Evolutionary conservation across 2,797 vertebrate species (phyloP), one percentile per base, ranked within the genome.

Genomic region (Manis javanica): DNA sequence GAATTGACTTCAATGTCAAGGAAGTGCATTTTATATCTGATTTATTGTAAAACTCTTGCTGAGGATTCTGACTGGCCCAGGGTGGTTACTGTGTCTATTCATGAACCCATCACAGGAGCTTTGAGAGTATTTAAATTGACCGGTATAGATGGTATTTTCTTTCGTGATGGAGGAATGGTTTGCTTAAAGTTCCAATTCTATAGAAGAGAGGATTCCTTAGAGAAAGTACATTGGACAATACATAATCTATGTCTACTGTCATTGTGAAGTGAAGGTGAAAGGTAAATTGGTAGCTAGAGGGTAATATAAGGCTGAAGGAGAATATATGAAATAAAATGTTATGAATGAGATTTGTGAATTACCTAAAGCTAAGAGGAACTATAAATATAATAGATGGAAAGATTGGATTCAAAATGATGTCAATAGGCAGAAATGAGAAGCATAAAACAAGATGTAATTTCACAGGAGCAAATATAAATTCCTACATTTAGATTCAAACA

Each of bases 341-440:
- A 49, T 85, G 42, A 87, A 77, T 95, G 72, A 93, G 90, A 87
- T 89, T 95, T 96, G 57, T 93, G 84, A 93, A 89, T 94, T 95
- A 90, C 66, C 87, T 87, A 87, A 85, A 90, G 51, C 72, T 89
- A 90, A 93, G 71, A 82, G 29, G 53, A 94, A 72, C 64, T 95
- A 77, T 95, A 96, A 94, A 96, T 87, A 94, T 15, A 91, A 91
- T 68, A 74, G 78, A 90, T 91, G 49, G 83, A 94, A 95, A 96
- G 57, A 93, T 87, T 85, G 74, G 90, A 92, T 93, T 97, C 42
- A 87, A 97, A 96, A 96, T 81, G 87, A 87, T 93, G 75, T 96
- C 90, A 95, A 59, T 57, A 95, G 93, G 92, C 75, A 93, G 81
- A 96, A 96, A 96, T 79, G 87, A 94, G 90, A 95, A 79, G 24